These are phyloP conservation scores for Drosophila mauritiana DNA, from an alignment of 1,140 invertebrate genomes.

Conservation along the genomic window DNA sequence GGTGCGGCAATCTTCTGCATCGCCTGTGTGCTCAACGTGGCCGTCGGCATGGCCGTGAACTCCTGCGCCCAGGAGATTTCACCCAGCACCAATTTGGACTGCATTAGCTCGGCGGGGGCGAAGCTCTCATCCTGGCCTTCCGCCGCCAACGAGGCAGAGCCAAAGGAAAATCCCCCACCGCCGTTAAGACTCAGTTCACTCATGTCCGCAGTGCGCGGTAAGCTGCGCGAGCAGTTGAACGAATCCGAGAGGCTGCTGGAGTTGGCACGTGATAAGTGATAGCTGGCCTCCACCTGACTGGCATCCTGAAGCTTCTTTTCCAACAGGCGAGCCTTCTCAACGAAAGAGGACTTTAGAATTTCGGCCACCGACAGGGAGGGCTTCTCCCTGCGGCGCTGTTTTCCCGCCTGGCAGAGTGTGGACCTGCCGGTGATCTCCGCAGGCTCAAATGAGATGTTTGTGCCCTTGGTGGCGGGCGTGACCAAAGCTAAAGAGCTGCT, in stretches of 20 bases:
- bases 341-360: constrained; percentile 68
- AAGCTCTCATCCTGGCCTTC: constrained; percentile 65
- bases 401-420: constrained; percentile 49
- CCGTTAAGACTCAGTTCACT: constrained; percentile 62
- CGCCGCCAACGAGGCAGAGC: constrained; percentile 18
- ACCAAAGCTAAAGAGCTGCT: constrained; percentile 44
- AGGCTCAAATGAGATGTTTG: constrained; percentile 74
- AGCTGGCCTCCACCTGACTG: constrained; percentile 19
- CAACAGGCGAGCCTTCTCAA: constrained; percentile 68
- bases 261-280: constrained; percentile 10
- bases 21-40: constrained; percentile 63
- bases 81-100: constrained; percentile 68
- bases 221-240: constrained; percentile 59
- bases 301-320: constrained; percentile 44
- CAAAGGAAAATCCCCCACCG: constrained; percentile 69
- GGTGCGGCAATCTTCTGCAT: constrained; percentile 58
- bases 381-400: constrained; percentile 17
- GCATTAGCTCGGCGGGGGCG: constrained; percentile 74
- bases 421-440: constrained; percentile 78
- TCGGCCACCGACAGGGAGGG: constrained; percentile 63
- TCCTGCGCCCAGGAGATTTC: constrained; percentile 82
- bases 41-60: constrained; percentile 71
- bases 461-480: constrained; percentile 38
- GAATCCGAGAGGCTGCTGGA: constrained; percentile 44
- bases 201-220: constrained; percentile 76